Base-by-base conservation (phyloP, 2,797 vertebrate species). In the Sylvia borin region DNA sequence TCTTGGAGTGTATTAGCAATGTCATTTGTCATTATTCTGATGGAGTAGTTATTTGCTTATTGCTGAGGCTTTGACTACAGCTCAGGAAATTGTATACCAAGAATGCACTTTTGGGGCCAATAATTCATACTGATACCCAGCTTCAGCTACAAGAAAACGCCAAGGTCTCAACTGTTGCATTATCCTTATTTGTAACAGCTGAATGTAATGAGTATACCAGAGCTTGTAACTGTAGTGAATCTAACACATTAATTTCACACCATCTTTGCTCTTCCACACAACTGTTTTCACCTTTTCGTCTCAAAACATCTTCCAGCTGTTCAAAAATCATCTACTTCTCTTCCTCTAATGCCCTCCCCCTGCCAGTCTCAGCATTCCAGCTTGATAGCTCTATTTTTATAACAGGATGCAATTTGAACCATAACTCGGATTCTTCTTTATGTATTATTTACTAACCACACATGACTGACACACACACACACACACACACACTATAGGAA, bases 391-490 rank as follows among this genome's bases (percentile, higher is more conserved):
- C 64, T 82, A 66, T 88, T 94, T 96, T 95, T 88, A 85, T 54
- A 93, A 57, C 32, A 90, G 60, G 36, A 79, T 65, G 18, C 12
- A 73, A 65, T 92, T 96, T 93, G 78, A 79, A 92, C 71, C 74
- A 90, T 43, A 67, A 40, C 27, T 22, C 36, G 77, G 16, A 19
- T 90, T 89, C 40, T 62, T 86, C 62, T 85, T 71, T 74, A 88
- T 82, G 45, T 79, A 67, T 92, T 95, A 82, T 92, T 96, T 95
- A 88, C 91, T 88, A 88, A 85, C 45, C 5, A 21, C 64, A 70
- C 27, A 71, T 70, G 61, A 54, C 18, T 90, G 38, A 84, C n/a
- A 42, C 45, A 22, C 47, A 48, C 10, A 47, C 45, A 24, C 45
- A 47, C 45, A 45, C 9, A 21, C 45, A 47, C 45, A 47, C 45